Percentiles rank a stretch among this genome's conserved stretches.
These are phyloP conservation scores for Pharmacophagus antenor DNA, from an alignment of 2,888 invertebrate species.

Conservation along the genomic window DNA sequence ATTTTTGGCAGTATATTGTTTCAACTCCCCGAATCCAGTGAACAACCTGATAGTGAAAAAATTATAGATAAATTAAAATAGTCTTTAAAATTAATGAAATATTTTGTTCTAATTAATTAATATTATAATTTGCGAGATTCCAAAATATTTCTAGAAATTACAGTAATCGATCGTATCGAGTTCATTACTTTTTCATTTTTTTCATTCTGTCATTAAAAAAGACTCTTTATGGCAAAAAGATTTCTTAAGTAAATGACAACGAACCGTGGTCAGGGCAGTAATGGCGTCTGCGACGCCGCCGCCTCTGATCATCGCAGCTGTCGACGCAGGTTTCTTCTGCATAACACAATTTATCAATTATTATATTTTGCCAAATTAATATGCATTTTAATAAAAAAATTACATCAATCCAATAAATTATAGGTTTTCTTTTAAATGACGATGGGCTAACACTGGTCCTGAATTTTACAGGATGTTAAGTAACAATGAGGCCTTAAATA, in stretches of 20 bases:
- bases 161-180: too few relatives aligned
- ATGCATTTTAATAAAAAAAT: too few relatives aligned
- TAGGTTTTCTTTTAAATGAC: too few relatives aligned
- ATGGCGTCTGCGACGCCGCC: constrained; percentile 69
- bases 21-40: constrained; percentile 79
- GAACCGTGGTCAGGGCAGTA: constrained; percentile 74
- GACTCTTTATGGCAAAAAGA: too few relatives aligned
- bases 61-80: not conserved
- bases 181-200: too few relatives aligned
- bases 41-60: constrained; percentile 64
- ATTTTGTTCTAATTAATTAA: not conserved
- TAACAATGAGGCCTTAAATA: too few relatives aligned
- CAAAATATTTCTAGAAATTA: too few relatives aligned
- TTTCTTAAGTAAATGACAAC: constrained; percentile 20
- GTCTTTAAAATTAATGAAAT: not conserved
- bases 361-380: not conserved
- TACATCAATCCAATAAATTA: too few relatives aligned
- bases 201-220: too few relatives aligned
- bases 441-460: too few relatives aligned
- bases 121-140: too few relatives aligned
- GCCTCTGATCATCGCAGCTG: constrained; percentile 68
- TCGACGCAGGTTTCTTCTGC: constrained; percentile 74
- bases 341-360: not conserved
- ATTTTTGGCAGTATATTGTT: constrained; percentile 64
- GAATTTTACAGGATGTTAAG: too few relatives aligned